Base-by-base conservation (phyloP, 1,140 invertebrate genomes). In the Bicyclus anynana region DNA sequence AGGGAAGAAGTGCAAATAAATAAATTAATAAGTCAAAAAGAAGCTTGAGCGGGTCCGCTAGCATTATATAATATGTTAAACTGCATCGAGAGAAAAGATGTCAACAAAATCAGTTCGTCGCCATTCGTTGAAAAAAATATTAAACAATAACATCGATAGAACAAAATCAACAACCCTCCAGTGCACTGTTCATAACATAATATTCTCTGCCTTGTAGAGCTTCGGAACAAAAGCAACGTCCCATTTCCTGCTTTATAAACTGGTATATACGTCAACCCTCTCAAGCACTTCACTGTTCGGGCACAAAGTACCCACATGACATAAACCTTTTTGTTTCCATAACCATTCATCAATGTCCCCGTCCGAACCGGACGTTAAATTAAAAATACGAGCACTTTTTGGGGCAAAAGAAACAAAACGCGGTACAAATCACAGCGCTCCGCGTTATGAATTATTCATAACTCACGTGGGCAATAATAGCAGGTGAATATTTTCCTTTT, bases 401-500 rank as follows among this genome's bases (percentile, higher is more conserved):
- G 37, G 33, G 16, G 13, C 37, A 17, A 40, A 40, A 40, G 53
- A 29, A 60, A 53, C 49, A 60, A 61, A 61, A 62, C 53, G 21
- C 35, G 29, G 48, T 42, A 55, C 57, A 59, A 59, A 64, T 59
- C 52, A 64, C 44, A 52, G 21, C 40, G 48, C 40, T 52, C 16
- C 51, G 16, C 14, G 13, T 58, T 48, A 35, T 64, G 51, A 68
- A 68, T 68, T 62, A 62, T 68, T 68, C 53, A 61, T 62, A 55
- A 55, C 18, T 62, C 62, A 52, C 40, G 46, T 37, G 49, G 53
- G 44, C 51, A 62, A 65, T 65, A 66, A 66, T 62, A 58, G 38
- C 64, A 66, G 63, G 67, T 66, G 59, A 63, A 65, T 65, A 58
- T 67, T 55, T 60, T 60, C 47, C 55, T 66, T 65, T 62, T 69